Percentiles rank a stretch among this genome's conserved stretches.
phyloP scores from a whole-genome alignment of 2,888 invertebrate species.

The Abscondita cerata region DNA sequence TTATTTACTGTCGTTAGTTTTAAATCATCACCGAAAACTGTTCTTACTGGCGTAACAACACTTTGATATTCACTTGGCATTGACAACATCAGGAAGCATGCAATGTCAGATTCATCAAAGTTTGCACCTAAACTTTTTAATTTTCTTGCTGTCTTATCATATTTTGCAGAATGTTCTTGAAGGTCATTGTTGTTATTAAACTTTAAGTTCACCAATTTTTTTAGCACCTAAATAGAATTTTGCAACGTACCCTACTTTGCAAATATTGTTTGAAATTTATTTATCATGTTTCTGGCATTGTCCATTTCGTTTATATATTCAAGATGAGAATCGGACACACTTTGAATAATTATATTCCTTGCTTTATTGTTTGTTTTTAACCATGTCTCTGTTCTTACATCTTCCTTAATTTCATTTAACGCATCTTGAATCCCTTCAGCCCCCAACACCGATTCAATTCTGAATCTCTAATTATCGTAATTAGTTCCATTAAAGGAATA shows the following conservation, averaged over 20 bases:
- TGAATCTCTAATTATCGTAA: slow-evolving; percentile 5
- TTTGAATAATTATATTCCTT: neutral
- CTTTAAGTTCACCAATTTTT: slow-evolving; percentile 5
- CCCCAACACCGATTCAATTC: neutral
- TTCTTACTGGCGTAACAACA: slow-evolving; percentile 39
- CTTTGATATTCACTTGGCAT: slow-evolving; percentile 36
- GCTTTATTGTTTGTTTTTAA: slow-evolving; percentile 1
- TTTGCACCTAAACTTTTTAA: slow-evolving; percentile 49
- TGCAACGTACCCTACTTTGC: slow-evolving; percentile 3
- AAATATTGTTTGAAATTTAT: neutral
- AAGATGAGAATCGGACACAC: too few relatives aligned
- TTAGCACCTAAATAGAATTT: slow-evolving; percentile 8
- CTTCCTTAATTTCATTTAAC: neutral
- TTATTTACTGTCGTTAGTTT: slow-evolving; percentile 33
- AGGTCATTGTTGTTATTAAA: neutral
- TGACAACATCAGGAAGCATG: slow-evolving; percentile 40
- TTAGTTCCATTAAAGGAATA: too few relatives aligned
- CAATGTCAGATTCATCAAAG: slow-evolving; percentile 50
- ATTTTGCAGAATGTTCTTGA: slow-evolving; percentile 44
- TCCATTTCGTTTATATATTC: slow-evolving; percentile 2
- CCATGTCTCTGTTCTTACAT: neutral
- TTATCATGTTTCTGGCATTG: neutral
- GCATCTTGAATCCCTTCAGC: neutral
- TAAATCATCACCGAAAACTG: slow-evolving; percentile 33
- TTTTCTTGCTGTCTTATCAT: slow-evolving; percentile 50